phyloP scores from a whole-genome alignment of 2,888 invertebrate genomes.

The Pammene aurita region DNA sequence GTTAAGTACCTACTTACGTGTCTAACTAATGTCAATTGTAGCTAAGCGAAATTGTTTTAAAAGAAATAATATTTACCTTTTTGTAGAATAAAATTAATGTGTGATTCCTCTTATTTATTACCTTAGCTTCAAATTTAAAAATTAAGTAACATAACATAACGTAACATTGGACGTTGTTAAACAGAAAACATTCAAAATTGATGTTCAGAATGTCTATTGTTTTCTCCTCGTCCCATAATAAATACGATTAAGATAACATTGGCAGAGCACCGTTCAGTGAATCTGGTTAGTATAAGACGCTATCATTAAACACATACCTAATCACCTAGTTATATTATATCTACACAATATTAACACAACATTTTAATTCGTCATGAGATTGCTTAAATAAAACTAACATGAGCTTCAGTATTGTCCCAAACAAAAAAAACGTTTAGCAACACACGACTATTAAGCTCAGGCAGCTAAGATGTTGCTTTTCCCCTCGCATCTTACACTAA shows the following conservation, averaged over 20 bases:
- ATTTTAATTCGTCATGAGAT: no score
- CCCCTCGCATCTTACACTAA: conserved; percentile 20
- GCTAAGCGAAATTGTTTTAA: no score
- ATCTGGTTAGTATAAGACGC: conserved; percentile 50
- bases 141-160: conserved; percentile 57
- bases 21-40: background rate
- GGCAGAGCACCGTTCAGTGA: conserved; percentile 48
- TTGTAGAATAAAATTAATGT: conserved; percentile 44
- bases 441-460: background rate
- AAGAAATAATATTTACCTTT: no score
- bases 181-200: background rate
- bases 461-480: conserved; percentile 22
- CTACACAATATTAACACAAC: no score
- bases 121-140: conserved; percentile 70
- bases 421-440: background rate
- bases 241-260: conserved; percentile 65
- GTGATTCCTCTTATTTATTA: conserved; percentile 80
- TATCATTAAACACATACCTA: conserved; percentile 10
- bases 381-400: background rate
- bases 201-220: background rate
- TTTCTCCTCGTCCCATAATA: conserved; percentile 46
- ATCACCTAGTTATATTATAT: conserved; percentile 3
- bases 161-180: conserved; percentile 44
- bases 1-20: background rate
- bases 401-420: background rate